A percentile compares a stretch with the other conserved stretches of the same genome.
Evolutionary conservation across 2,888 invertebrate genomes (phyloP).

Genomic region (Microplitis manilae): DNA sequence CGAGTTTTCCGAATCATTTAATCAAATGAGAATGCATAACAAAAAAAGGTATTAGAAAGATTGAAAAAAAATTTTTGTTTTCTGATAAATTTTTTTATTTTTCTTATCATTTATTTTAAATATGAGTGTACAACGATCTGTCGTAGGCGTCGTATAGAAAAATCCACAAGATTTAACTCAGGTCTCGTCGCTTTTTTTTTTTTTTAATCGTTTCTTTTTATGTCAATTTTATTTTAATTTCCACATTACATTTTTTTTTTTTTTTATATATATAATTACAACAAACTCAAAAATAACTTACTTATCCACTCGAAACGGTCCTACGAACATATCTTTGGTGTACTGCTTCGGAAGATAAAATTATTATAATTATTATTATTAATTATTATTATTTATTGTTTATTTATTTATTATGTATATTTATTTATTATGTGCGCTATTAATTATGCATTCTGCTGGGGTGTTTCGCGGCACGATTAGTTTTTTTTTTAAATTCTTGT

Average conservation of each 20-base stretch:
- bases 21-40: constrained; percentile 46
- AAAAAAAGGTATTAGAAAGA: constrained; percentile 35
- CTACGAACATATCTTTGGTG: constrained; percentile 66
- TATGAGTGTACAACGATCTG: constrained; percentile 56
- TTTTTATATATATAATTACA: constrained; percentile 11
- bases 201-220: constrained; percentile 6
- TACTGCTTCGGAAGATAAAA: constrained; percentile 71
- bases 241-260: constrained; percentile 30
- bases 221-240: constrained; percentile 47
- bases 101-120: constrained; percentile 46
- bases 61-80: not conserved
- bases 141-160: constrained; percentile 55
- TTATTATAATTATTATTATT: constrained; percentile 71
- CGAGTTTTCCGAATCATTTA: not conserved
- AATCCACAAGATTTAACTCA: constrained; percentile 41
- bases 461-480: constrained; percentile 56
- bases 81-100: constrained; percentile 25
- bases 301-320: constrained; percentile 57
- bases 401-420: constrained; percentile 34
- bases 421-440: constrained; percentile 48
- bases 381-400: not conserved
- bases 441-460: constrained; percentile 68
- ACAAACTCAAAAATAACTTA: constrained; percentile 48
- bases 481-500: constrained; percentile 34
- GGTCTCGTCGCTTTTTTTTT: constrained; percentile 51